Percentiles rank a stretch among this genome's conserved stretches.
phyloP scores from a whole-genome alignment of 2,888 invertebrate genomes.

The Eucera pruinosa region DNA sequence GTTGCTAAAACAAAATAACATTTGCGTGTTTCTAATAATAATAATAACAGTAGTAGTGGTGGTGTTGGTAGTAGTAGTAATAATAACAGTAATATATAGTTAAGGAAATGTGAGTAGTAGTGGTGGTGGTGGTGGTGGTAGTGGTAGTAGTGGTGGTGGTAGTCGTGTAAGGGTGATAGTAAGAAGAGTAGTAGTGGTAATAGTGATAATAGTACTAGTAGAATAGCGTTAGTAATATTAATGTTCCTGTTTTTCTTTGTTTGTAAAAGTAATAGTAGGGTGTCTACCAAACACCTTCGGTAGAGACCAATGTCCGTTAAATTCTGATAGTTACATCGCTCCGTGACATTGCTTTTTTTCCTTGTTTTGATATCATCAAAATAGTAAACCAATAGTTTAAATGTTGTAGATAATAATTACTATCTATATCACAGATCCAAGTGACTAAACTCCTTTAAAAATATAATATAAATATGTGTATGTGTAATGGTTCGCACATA shows the following conservation, averaged over 20 bases:
- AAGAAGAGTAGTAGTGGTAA: slow-evolving; percentile 42
- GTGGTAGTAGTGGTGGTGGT: slow-evolving; percentile 46
- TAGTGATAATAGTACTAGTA: slow-evolving; percentile 26
- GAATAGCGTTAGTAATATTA: slow-evolving; percentile 67
- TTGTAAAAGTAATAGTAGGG: slow-evolving; percentile 75
- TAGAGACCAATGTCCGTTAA: slow-evolving; percentile 75
- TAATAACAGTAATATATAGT: slow-evolving; percentile 71
- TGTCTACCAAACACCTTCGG: slow-evolving; percentile 80
- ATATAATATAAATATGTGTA: slow-evolving; percentile 82
- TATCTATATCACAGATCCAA: slow-evolving; percentile 85
- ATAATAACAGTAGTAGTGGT: slow-evolving; percentile 39
- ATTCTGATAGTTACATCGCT: slow-evolving; percentile 77
- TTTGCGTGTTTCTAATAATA: slow-evolving; percentile 61
- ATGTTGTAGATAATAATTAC: slow-evolving; percentile 84
- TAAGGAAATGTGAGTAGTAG: slow-evolving; percentile 68
- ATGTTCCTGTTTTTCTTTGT: slow-evolving; percentile 62
- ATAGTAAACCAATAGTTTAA: slow-evolving; percentile 81
- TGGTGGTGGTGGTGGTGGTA: slow-evolving; percentile 56
- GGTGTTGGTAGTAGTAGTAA: slow-evolving; percentile 51
- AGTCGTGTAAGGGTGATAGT: slow-evolving; percentile 41
- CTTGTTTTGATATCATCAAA: slow-evolving; percentile 76
- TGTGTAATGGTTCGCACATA: slow-evolving; percentile 76
- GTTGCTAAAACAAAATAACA: slow-evolving; percentile 60
- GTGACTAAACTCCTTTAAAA: slow-evolving; percentile 84
- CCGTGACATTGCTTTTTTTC: slow-evolving; percentile 76